These are phyloP conservation scores for rat (Rattus norvegicus) DNA, from an alignment of 2,113 vertebrate species.

Conservation along the genomic window DNA sequence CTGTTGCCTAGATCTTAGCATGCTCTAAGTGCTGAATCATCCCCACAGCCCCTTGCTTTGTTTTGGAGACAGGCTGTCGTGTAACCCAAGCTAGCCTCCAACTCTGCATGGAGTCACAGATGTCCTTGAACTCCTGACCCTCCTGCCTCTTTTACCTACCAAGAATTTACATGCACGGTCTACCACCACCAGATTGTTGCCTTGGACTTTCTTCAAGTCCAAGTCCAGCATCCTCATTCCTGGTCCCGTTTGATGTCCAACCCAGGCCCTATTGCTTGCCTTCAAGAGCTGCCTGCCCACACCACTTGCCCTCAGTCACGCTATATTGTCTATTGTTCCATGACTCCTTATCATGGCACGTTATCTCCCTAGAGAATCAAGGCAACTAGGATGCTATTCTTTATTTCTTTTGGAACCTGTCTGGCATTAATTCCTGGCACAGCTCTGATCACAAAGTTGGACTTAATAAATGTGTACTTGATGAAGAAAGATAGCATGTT, in stretches of 20 bases:
- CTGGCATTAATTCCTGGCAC: constrained; percentile 74
- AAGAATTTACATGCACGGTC: background rate
- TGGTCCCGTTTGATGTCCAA: background rate
- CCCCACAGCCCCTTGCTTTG: background rate
- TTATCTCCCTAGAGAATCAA: constrained; percentile 54
- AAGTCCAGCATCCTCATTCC: background rate
- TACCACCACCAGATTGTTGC: background rate
- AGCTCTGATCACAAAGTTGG: background rate
- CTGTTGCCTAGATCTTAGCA: background rate
- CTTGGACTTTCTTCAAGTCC: background rate
- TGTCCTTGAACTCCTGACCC: background rate
- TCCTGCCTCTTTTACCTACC: background rate
- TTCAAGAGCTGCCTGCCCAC: background rate
- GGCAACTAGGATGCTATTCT: background rate
- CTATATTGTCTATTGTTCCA: constrained; percentile 51
- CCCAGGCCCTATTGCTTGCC: background rate
- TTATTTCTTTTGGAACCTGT: constrained; percentile 68
- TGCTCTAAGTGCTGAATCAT: background rate
- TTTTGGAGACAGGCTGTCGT: background rate
- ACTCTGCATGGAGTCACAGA: background rate
- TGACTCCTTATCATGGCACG: background rate
- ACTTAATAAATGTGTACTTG: constrained; percentile 51
- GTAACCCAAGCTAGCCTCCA: background rate
- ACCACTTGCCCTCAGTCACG: background rate
- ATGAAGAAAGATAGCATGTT: constrained; percentile 60